phyloP scores from a whole-genome alignment of 2,797 vertebrate species.

The Xyrichtys novacula region DNA sequence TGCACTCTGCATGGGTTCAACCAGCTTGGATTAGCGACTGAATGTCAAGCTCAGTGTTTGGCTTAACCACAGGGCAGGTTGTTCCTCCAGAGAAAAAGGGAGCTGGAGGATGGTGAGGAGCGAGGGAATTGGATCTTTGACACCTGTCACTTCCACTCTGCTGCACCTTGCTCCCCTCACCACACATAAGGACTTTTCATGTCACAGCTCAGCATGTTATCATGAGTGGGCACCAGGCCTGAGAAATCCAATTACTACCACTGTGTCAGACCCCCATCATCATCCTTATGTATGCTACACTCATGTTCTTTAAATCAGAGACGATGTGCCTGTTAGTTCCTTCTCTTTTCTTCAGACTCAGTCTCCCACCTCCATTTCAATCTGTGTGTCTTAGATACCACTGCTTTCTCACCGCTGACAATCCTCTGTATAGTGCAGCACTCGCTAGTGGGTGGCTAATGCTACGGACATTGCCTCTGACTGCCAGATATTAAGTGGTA shows the following conservation, averaged over 20 bases:
- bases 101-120: conserved; percentile 61
- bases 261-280: conserved; percentile 74
- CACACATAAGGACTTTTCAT: conserved; percentile 84
- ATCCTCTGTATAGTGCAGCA: conserved; percentile 37
- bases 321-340: conserved; percentile 78
- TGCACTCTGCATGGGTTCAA: conserved; percentile 59
- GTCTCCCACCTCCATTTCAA: conserved; percentile 65
- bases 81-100: conserved; percentile 61
- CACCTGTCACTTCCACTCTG: conserved; percentile 82
- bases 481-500: conserved; percentile 72
- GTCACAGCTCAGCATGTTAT: conserved; percentile 82
- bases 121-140: conserved; percentile 79
- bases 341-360: conserved; percentile 66
- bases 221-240: conserved; percentile 76
- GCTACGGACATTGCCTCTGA: conserved; percentile 67
- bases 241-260: conserved; percentile 83
- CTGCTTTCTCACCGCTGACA: conserved; percentile 56
- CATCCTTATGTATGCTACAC: conserved; percentile 74
- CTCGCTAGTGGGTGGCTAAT: conserved; percentile 69
- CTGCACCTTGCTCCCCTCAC: conserved; percentile 77
- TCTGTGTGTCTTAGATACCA: conserved; percentile 60
- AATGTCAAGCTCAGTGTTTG: conserved; percentile 64
- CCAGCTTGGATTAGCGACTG: conserved; percentile 61
- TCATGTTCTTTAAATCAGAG: conserved; percentile 76
- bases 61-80: conserved; percentile 63